These are phyloP conservation scores for Boulengeromyrus knoepffleri DNA, from an alignment of 2,113 vertebrate genomes.

Conservation along the genomic window DNA sequence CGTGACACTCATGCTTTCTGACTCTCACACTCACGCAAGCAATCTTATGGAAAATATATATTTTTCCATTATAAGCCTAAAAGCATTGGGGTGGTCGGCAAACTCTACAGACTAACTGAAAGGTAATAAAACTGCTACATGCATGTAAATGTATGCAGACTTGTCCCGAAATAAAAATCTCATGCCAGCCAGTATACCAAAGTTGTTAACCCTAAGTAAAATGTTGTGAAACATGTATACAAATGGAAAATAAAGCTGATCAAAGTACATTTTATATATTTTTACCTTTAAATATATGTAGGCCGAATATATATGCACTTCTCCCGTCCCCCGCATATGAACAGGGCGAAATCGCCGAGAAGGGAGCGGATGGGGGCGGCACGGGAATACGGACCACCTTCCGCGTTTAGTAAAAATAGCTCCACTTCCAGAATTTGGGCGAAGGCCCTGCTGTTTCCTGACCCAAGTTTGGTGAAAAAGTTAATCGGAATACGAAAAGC, in stretches of 20 bases:
- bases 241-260: neutral
- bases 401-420: slow-evolving; percentile 3
- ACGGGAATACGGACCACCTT: neutral
- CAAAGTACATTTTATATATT: neutral
- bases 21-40: too few species aligned
- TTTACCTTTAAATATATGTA: neutral
- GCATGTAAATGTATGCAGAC: neutral
- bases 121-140: neutral
- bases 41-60: too few species aligned
- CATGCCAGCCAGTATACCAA: neutral
- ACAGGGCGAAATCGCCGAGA: neutral
- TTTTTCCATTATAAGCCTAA: too few species aligned
- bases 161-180: neutral
- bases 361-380: neutral
- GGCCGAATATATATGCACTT: neutral
- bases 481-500: neutral
- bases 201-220: neutral
- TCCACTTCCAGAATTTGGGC: neutral
- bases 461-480: neutral
- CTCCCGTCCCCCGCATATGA: neutral
- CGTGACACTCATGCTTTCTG: too few species aligned
- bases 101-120: too few species aligned
- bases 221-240: neutral
- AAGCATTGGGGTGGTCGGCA: too few species aligned
- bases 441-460: neutral